Conservation (phyloP, 2,888 invertebrate species). For the Limnephilus rhombicus region DNA sequence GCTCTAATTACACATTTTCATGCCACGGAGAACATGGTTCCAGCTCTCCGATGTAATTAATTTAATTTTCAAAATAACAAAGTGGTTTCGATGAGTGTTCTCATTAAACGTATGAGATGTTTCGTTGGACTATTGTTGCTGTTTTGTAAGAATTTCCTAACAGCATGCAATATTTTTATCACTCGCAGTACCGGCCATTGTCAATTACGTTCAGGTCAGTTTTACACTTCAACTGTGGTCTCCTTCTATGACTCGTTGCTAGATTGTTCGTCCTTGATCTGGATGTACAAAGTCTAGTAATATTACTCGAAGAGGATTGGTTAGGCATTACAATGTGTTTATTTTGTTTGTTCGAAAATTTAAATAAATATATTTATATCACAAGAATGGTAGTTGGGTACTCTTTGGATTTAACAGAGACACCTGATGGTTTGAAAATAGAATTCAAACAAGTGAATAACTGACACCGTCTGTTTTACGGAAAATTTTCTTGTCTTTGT, state of each 20-base stretch:
- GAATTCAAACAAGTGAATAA: too few relatives aligned
- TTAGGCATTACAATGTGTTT: too few relatives aligned
- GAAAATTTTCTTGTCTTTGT: too few relatives aligned
- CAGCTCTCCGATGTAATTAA: background rate
- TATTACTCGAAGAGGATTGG: too few relatives aligned
- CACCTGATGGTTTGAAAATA: too few relatives aligned
- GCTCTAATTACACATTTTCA: constrained; percentile 36
- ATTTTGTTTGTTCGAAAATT: too few relatives aligned
- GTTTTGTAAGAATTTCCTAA: background rate
- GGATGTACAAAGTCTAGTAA: too few relatives aligned
- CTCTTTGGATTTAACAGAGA: too few relatives aligned
- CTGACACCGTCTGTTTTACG: too few relatives aligned
- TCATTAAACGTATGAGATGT: background rate
- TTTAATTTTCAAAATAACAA: background rate
- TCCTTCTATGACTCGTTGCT: background rate
- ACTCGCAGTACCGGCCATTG: background rate
- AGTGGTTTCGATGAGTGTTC: background rate
- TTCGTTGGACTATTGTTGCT: background rate
- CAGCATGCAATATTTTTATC: background rate
- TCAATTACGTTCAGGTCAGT: background rate
- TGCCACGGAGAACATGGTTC: constrained; percentile 15
- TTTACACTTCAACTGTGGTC: background rate
- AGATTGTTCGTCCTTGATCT: too few relatives aligned
- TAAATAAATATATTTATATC: too few relatives aligned
- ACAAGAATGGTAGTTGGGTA: too few relatives aligned